Percentiles rank a stretch among this genome's conserved stretches.
phyloP scores from a whole-genome alignment of 2,797 vertebrate genomes.

The Sebastes ruberrimus region DNA sequence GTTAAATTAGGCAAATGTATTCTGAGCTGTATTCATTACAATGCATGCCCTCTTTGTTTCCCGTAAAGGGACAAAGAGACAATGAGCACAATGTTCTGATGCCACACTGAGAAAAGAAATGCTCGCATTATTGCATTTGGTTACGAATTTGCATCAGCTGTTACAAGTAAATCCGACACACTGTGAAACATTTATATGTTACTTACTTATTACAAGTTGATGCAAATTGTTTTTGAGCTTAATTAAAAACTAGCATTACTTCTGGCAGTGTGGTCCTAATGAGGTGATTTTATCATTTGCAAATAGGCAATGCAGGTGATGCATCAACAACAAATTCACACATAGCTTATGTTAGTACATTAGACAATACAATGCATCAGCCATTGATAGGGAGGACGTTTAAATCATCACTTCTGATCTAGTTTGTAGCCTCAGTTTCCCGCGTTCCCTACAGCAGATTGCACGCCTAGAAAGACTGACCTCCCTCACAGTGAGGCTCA shows the following conservation, averaged over 20 bases:
- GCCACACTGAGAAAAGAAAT: constrained; percentile 68
- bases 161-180: constrained; percentile 32
- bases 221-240: constrained; percentile 42
- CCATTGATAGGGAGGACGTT: constrained; percentile 59
- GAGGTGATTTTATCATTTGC: constrained; percentile 65
- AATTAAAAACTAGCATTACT: constrained; percentile 55
- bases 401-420: constrained; percentile 36
- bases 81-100: constrained; percentile 59
- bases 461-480: constrained; percentile 19
- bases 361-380: constrained; percentile 75
- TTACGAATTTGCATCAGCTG: constrained; percentile 50
- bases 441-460: constrained; percentile 1
- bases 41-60: constrained; percentile 70
- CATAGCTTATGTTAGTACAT: constrained; percentile 77
- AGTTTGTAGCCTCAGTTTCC: constrained; percentile 31
- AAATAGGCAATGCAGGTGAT: constrained; percentile 69
- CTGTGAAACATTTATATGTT: constrained; percentile 12
- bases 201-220: constrained; percentile 40
- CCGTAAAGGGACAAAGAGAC: constrained; percentile 68
- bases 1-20: constrained; percentile 78
- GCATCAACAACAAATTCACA: constrained; percentile 76
- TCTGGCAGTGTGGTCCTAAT: constrained; percentile 72
- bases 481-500: constrained; percentile 18
- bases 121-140: constrained; percentile 18
- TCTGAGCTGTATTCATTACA: constrained; percentile 78